Percentiles rank a stretch among this genome's conserved stretches.
Evolutionary conservation across 2,888 invertebrate genomes (phyloP).

Genomic region (Thysanoteuthis rhombus): DNA sequence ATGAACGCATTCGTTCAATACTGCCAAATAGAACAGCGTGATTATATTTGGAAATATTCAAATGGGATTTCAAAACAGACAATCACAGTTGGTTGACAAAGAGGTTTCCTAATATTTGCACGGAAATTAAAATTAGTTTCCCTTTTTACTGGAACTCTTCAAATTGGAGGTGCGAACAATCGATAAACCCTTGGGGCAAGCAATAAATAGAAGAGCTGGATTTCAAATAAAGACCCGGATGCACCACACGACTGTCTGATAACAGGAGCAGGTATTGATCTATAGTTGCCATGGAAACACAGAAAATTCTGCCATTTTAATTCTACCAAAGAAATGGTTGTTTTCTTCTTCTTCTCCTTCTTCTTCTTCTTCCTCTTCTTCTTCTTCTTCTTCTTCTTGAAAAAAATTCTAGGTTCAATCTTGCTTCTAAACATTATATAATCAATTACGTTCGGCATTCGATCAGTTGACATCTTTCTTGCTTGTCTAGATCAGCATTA

Average conservation of each 20-base stretch:
- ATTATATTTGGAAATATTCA: neutral
- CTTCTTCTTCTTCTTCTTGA: too few species aligned
- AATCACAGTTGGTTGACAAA: neutral
- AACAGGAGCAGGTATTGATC: neutral
- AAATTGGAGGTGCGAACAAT: neutral
- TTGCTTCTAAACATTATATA: too few species aligned
- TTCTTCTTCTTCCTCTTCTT: too few species aligned
- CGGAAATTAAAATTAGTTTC: neutral
- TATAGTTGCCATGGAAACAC: neutral
- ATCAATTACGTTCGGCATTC: too few species aligned
- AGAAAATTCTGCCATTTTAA: neutral
- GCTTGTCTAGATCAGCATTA: too few species aligned
- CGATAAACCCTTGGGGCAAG: neutral
- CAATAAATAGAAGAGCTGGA: neutral
- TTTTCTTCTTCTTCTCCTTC: too few species aligned
- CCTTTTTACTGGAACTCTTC: neutral
- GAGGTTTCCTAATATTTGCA: neutral
- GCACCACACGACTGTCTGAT: neutral
- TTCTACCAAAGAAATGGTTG: neutral
- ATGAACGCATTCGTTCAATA: too few species aligned
- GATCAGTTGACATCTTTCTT: too few species aligned
- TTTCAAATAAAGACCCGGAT: neutral
- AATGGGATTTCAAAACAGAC: neutral
- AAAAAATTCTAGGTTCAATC: too few species aligned
- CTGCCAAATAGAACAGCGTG: neutral